Evolutionary conservation across 2,113 vertebrate species (phyloP).

Genomic region (Tragelaphus scriptus): DNA sequence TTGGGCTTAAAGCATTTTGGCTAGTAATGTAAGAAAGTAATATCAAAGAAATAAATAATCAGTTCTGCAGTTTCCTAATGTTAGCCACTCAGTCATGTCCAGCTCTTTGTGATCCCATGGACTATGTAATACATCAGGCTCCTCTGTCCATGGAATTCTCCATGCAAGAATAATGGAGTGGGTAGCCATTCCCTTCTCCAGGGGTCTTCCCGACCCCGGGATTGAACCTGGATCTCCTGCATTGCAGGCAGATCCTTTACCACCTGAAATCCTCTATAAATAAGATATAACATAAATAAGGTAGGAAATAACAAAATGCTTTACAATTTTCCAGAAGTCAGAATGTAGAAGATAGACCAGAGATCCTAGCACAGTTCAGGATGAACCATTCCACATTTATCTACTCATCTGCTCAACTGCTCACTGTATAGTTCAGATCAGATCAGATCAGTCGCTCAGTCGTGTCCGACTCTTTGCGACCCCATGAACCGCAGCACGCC

Average conservation of each 20-base stretch:
- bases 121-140: neutral
- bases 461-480: too few species aligned
- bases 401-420: neutral
- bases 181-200: neutral
- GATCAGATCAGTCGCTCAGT: too few species aligned
- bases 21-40: conserved; percentile 31
- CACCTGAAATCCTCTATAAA: neutral
- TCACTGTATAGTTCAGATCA: neutral
- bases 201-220: neutral
- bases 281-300: conserved; percentile 16
- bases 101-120: neutral
- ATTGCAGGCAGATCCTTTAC: neutral
- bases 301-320: neutral
- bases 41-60: conserved; percentile 50
- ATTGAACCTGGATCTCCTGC: neutral
- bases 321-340: neutral
- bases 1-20: neutral
- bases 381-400: neutral
- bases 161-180: neutral
- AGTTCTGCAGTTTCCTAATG: conserved; percentile 34
- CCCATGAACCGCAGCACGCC: too few species aligned
- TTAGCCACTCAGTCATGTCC: neutral
- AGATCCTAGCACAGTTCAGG: neutral
- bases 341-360: neutral
- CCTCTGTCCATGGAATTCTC: neutral